Base-by-base conservation (phyloP, 2,888 invertebrate genomes). In the Iselma pallidipennis region DNA sequence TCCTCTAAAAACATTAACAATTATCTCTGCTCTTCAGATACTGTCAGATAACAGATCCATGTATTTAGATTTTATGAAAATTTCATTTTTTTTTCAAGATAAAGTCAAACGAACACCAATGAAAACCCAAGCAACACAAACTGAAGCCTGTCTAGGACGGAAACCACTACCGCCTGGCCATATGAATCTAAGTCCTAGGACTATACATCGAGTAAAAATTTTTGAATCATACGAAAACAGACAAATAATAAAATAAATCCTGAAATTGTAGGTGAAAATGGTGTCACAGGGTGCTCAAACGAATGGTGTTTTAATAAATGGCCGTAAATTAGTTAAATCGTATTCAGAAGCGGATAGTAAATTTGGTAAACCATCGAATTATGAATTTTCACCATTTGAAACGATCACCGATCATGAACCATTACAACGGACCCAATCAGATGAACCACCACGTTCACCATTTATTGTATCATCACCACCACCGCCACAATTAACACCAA, bases 91-190 rank as follows among this genome's bases (percentile, higher is more conserved):
- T 23, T 67, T 86, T 82, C 66, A 85, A 87, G 94, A 94, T 82
- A 91, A 92, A 80, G 84, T 91, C 65, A 94, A 94, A 78, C 87
- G 92, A 75, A 88, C 90, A 33, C 89, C 91, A 0, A 95, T 95
- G 95, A 91, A 94, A 80, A 95, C 95, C 0, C 95, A 95, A 82
- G 95, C 95, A 14, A 96, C 95, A 4, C 95, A 96, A 82, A 95
- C 90, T 4, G 95, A 95, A 83, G 86, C 89, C 26, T 88, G 88
- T 76, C 82, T 89, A 75, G 88, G 89, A 71, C 85, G 89, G 72
- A 90, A 88, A 81, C 88, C 87, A n/a, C 79, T 86, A 53, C 87
- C 90, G n/a, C 89, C 91, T 4, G 85, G 87, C 69, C 86, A 88
- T 72, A 84, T 90, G 65, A 90, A 91, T 14, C 81, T 93, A 23